phyloP scores from a whole-genome alignment of 2,888 invertebrate genomes.

The Mongoloraphidia duomilia region DNA sequence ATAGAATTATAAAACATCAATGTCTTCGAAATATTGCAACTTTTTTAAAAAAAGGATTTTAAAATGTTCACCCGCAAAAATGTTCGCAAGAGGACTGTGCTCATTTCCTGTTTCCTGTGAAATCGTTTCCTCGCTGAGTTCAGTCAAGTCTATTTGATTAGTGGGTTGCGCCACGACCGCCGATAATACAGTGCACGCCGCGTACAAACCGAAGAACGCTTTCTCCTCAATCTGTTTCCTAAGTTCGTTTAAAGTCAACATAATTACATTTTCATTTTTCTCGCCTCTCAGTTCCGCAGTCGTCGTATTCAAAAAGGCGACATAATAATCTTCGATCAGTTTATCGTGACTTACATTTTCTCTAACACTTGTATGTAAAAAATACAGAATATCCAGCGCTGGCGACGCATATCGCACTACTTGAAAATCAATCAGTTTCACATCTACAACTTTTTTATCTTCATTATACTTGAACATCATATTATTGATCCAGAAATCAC shows the following conservation, averaged over 20 bases:
- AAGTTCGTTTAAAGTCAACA: background rate
- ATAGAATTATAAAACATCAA: background rate
- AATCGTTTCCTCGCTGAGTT: constrained; percentile 2
- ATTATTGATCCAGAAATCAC: constrained; percentile 5
- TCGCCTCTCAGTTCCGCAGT: background rate
- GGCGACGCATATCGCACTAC: background rate
- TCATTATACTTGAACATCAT: constrained; percentile 3
- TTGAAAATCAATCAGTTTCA: constrained; percentile 2
- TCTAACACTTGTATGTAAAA: constrained; percentile 2
- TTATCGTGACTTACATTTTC: background rate
- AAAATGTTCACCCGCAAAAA: constrained; percentile 1
- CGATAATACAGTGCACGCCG: constrained; percentile 2
- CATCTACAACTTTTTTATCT: background rate
- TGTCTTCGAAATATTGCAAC: constrained; percentile 3
- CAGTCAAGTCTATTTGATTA: constrained; percentile 1
- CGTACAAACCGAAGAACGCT: constrained; percentile 2
- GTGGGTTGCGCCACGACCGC: background rate
- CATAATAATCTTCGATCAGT: background rate
- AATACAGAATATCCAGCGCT: background rate
- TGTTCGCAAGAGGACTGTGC: background rate
- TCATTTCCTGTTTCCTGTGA: background rate
- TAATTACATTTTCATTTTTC: background rate
- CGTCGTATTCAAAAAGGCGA: background rate
- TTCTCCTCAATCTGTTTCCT: background rate
- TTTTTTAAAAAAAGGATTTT: background rate